Evolutionary conservation across 2,797 vertebrate genomes (phyloP).

Genomic region (Serranus cabrilla): DNA sequence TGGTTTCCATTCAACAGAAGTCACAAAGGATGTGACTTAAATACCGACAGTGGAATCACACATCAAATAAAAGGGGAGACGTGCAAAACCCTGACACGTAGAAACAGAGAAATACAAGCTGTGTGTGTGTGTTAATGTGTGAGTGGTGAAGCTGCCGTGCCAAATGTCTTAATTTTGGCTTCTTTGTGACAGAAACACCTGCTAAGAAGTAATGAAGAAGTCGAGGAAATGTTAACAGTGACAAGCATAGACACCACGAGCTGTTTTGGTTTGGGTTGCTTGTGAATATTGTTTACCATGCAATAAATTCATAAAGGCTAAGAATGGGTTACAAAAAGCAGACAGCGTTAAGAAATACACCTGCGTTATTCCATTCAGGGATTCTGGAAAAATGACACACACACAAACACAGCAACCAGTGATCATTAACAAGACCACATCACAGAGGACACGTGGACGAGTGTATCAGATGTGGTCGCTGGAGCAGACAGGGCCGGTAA

Average conservation of each 20-base stretch:
- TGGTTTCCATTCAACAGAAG: slow-evolving; percentile 76
- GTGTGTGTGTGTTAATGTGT: slow-evolving; percentile 35
- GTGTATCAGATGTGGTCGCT: slow-evolving; percentile 66
- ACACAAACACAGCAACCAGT: slow-evolving; percentile 45
- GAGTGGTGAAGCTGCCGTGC: slow-evolving; percentile 7
- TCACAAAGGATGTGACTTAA: slow-evolving; percentile 68
- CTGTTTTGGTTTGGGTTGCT: neutral
- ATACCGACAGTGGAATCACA: slow-evolving; percentile 67
- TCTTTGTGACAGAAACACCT: slow-evolving; percentile 28
- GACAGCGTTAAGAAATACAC: slow-evolving; percentile 52
- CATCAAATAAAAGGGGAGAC: slow-evolving; percentile 62
- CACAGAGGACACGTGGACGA: slow-evolving; percentile 64
- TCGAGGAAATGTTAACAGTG: neutral
- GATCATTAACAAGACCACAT: slow-evolving; percentile 67
- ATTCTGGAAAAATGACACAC: slow-evolving; percentile 46
- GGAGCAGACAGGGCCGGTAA: slow-evolving; percentile 53
- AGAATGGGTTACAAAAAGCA: slow-evolving; percentile 1
- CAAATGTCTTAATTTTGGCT: slow-evolving; percentile 20
- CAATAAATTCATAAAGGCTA: neutral
- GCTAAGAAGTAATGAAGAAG: slow-evolving; percentile 1
- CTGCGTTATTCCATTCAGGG: slow-evolving; percentile 46
- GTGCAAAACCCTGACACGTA: slow-evolving; percentile 39
- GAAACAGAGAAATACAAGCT: slow-evolving; percentile 22
- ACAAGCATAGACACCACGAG: neutral
- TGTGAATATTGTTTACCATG: slow-evolving; percentile 23